phyloP scores from a whole-genome alignment of 2,113 vertebrate genomes.

The Erythrolamprus reginae region DNA sequence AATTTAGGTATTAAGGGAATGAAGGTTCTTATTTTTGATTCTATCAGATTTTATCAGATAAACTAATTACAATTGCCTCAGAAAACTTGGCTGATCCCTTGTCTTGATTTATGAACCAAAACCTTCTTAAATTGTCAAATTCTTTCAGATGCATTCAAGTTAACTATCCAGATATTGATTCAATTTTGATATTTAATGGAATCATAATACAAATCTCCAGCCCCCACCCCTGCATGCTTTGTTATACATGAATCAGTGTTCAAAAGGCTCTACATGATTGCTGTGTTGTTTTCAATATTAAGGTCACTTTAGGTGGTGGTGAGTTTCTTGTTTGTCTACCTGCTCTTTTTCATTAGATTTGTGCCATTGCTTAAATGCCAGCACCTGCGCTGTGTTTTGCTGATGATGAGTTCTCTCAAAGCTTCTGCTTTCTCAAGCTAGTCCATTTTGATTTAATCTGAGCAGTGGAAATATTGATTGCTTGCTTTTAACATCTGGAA shows the following conservation, averaged over 20 bases:
- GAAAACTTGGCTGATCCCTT: neutral
- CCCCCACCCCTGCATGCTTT: neutral
- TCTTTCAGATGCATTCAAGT: neutral
- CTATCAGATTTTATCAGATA: neutral
- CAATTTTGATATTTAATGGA: neutral
- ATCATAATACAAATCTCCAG: neutral
- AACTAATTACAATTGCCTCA: neutral
- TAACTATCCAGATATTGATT: neutral
- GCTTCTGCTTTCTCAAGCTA: conserved; percentile 4
- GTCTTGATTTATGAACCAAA: neutral
- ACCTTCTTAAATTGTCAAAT: neutral
- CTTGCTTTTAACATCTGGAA: conserved; percentile 34
- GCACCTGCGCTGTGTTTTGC: neutral
- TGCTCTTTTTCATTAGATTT: neutral
- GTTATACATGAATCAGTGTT: neutral
- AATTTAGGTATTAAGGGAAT: neutral
- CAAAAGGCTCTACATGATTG: neutral
- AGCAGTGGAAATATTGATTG: conserved; percentile 20
- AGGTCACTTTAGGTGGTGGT: neutral
- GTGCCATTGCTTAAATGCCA: conserved; percentile 12
- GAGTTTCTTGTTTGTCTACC: neutral
- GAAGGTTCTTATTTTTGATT: neutral
- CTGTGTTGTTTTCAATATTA: neutral
- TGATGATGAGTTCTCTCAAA: conserved; percentile 16
- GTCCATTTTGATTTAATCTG: conserved; percentile 27